These are phyloP conservation scores for Sarotherodon lohbergeri DNA, from an alignment of 2,113 vertebrate genomes.

Conservation along the genomic window DNA sequence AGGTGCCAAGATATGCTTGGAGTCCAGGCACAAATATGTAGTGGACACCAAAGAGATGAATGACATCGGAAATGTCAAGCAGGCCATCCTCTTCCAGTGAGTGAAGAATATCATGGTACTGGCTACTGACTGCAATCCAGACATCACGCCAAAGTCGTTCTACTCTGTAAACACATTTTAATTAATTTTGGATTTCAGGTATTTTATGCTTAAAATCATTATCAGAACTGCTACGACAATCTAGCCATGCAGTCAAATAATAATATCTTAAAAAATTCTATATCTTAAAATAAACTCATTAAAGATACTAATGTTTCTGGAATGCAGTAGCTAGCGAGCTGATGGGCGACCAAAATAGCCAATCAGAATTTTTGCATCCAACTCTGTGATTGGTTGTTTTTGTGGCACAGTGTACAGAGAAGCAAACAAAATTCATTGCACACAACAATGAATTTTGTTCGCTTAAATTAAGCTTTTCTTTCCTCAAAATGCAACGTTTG, in stretches of 20 bases:
- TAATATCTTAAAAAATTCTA: background rate
- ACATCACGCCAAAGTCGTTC: background rate
- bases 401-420: background rate
- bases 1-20: background rate
- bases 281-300: background rate
- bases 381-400: background rate
- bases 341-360: accelerated
- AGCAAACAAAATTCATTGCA: background rate
- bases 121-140: background rate
- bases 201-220: background rate
- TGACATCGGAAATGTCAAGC: background rate
- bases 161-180: background rate
- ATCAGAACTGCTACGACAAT: background rate
- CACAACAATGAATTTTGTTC: background rate
- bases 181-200: background rate
- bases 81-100: background rate
- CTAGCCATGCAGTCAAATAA: background rate
- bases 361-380: background rate
- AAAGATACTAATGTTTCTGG: background rate
- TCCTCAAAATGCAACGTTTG: background rate
- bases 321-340: background rate
- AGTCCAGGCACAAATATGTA: background rate
- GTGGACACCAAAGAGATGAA: background rate
- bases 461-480: background rate
- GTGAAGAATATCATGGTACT: background rate